Conservation (phyloP, 2,797 vertebrate genomes). For the Ciconia nigra region DNA sequence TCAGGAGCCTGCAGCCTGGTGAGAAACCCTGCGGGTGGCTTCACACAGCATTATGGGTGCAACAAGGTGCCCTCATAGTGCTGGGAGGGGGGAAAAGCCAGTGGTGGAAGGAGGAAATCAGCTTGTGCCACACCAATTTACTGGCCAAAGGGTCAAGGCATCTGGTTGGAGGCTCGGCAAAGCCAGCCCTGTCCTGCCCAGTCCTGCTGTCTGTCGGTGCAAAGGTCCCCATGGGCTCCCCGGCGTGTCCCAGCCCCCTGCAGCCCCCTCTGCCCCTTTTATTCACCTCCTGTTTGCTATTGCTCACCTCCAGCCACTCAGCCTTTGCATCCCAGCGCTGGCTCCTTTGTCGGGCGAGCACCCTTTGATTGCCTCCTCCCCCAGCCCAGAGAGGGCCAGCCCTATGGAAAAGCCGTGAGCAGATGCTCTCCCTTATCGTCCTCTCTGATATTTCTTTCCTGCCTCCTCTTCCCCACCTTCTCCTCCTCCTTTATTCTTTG, state of each 20-base stretch:
- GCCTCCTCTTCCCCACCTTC: background rate
- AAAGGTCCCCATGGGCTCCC: background rate
- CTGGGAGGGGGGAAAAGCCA: background rate
- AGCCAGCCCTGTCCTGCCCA: background rate
- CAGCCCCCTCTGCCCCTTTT: background rate
- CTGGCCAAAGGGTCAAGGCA: background rate
- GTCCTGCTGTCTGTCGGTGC: background rate
- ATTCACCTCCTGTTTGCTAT: background rate
- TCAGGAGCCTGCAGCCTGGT: background rate
- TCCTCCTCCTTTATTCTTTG: slow-evolving; percentile 19
- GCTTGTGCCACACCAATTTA: background rate
- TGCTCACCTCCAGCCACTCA: background rate
- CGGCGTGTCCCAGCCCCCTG: background rate
- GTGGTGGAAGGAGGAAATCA: background rate
- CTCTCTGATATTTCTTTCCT: slow-evolving; percentile 12
- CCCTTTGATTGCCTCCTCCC: background rate
- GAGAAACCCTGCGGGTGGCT: background rate
- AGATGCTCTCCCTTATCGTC: background rate
- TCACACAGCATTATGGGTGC: background rate
- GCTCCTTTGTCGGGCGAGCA: background rate
- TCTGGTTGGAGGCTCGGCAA: background rate
- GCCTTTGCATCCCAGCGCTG: background rate
- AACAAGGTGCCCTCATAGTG: background rate
- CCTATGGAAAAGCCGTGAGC: background rate
- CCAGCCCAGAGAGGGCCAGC: background rate